These are phyloP conservation scores for Diadumene lineata DNA, from an alignment of 92 coral and sea anemone genomes.

Conservation along the genomic window DNA sequence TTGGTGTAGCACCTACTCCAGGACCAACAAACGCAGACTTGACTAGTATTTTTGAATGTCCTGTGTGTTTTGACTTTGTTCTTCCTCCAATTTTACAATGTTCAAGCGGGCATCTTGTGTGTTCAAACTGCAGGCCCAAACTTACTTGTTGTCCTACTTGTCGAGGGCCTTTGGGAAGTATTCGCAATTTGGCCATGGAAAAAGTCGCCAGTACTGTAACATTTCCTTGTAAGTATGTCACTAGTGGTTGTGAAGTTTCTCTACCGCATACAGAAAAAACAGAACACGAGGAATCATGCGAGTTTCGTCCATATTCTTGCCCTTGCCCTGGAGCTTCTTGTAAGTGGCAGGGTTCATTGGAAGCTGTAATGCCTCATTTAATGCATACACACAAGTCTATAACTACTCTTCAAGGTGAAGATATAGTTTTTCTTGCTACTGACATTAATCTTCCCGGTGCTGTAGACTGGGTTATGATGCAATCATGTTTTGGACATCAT, in stretches of 20 bases:
- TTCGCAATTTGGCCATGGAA: conserved; percentile 99
- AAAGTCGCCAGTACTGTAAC: conserved; percentile 98
- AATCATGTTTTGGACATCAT: conserved; percentile 97
- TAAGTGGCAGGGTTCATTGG: conserved; percentile 98
- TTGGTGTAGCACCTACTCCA: conserved; percentile 62
- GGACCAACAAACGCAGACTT: conserved; percentile 97
- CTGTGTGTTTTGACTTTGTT: conserved; percentile 98
- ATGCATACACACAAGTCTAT: conserved; percentile 99
- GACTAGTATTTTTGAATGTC: conserved; percentile 97
- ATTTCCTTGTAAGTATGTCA: conserved; percentile 94
- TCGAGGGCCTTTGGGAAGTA: conserved; percentile 98
- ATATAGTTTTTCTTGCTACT: conserved; percentile 96
- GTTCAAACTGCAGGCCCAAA: conserved; percentile 98
- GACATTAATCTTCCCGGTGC: conserved; percentile 99
- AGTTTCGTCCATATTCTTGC: conserved; percentile 96
- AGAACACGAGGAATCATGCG: conserved; percentile 98
- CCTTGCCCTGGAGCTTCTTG: conserved; percentile 99
- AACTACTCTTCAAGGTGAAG: conserved; percentile 99
- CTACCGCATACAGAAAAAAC: conserved; percentile 95
- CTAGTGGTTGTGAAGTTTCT: conserved; percentile 88
- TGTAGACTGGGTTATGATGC: conserved; percentile 99
- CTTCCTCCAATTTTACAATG: conserved; percentile 97
- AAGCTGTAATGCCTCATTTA: conserved; percentile 98
- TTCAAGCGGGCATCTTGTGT: conserved; percentile 97
- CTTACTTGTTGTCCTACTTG: conserved; percentile 99